Evolutionary conservation across 2,113 vertebrate genomes (phyloP).

Genomic region (Otocyon megalotis): DNA sequence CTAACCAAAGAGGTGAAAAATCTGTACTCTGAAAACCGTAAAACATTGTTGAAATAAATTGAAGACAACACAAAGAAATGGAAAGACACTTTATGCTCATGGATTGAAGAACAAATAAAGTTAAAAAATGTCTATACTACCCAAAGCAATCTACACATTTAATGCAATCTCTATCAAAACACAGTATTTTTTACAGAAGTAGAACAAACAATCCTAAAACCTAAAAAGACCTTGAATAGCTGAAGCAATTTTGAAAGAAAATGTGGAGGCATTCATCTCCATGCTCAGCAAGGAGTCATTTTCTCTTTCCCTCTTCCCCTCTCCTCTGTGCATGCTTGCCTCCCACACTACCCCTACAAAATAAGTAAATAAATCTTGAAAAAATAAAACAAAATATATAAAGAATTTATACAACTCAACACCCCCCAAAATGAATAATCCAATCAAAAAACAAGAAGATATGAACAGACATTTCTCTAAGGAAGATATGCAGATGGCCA

Average conservation of each 20-base stretch:
- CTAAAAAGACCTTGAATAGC: background rate
- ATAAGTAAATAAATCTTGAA: background rate
- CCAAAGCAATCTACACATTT: background rate
- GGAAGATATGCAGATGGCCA: background rate
- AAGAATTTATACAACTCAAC: background rate
- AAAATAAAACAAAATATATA: background rate
- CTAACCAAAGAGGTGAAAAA: background rate
- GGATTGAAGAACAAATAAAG: background rate
- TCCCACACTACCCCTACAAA: background rate
- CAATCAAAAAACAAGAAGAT: background rate
- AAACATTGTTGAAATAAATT: background rate
- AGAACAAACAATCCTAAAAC: background rate
- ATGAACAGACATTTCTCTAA: background rate
- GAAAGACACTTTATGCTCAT: background rate
- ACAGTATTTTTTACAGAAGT: background rate
- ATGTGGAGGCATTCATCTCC: background rate
- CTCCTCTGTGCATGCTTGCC: background rate
- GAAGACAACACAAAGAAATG: background rate
- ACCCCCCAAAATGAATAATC: background rate
- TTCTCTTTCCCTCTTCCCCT: background rate
- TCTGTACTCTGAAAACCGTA: background rate
- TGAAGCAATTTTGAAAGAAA: background rate
- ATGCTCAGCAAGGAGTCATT: background rate
- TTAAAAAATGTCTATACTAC: background rate
- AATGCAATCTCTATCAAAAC: background rate